Percentiles rank a stretch among this genome's conserved stretches.
These are phyloP conservation scores for Heliconius eleuchia DNA, from an alignment of 1,140 invertebrate species.

Conservation along the genomic window DNA sequence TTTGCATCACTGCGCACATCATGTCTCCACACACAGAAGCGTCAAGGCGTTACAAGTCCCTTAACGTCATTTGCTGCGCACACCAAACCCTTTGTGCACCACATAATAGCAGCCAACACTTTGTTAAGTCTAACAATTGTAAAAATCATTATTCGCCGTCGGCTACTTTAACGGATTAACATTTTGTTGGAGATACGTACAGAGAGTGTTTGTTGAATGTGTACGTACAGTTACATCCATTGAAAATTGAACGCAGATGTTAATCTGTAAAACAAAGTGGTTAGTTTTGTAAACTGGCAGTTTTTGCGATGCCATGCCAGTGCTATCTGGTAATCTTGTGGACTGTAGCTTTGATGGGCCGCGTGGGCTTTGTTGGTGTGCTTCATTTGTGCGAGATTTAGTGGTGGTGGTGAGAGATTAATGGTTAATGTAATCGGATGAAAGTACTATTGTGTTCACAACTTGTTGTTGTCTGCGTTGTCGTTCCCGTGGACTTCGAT, in stretches of 20 bases:
- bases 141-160: slow-evolving; percentile 65
- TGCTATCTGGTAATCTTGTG: slow-evolving; percentile 55
- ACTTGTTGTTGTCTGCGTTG: not conserved
- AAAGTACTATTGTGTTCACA: not conserved
- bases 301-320: slow-evolving; percentile 46
- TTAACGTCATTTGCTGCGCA: slow-evolving; percentile 61
- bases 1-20: slow-evolving; percentile 73
- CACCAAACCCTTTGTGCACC: slow-evolving; percentile 59
- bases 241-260: slow-evolving; percentile 64
- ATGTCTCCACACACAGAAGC: slow-evolving; percentile 53
- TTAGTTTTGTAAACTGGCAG: slow-evolving; percentile 66
- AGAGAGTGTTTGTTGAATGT: slow-evolving; percentile 60
- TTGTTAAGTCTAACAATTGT: slow-evolving; percentile 67
- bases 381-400: slow-evolving; percentile 26
- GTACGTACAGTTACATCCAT: slow-evolving; percentile 70
- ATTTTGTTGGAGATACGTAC: slow-evolving; percentile 45
- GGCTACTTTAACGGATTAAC: slow-evolving; percentile 77
- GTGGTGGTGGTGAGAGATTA: slow-evolving; percentile 27
- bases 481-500: too few relatives aligned
- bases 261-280: slow-evolving; percentile 76
- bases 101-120: slow-evolving; percentile 62
- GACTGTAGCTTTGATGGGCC: slow-evolving; percentile 48
- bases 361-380: slow-evolving; percentile 31
- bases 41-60: slow-evolving; percentile 61
- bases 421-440: slow-evolving; percentile 26